Conservation (phyloP, 2,888 invertebrate species). For the Phaedon cochleariae region DNA sequence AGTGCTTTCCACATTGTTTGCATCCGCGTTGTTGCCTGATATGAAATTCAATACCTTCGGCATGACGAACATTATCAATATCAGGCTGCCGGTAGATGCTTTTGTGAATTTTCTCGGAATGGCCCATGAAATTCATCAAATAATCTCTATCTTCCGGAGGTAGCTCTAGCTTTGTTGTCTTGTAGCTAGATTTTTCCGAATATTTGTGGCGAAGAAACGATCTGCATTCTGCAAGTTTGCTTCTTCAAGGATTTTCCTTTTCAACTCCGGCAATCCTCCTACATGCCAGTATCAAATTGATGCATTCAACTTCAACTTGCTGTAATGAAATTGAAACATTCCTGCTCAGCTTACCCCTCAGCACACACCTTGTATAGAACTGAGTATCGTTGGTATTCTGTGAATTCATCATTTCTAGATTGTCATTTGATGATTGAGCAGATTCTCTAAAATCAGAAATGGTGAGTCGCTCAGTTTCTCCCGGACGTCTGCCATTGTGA, state of each 20-base stretch:
- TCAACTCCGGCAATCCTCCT: constrained; percentile 1
- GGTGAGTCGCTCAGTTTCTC: constrained; percentile 5
- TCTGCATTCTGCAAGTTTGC: neutral
- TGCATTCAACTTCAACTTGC: constrained; percentile 1
- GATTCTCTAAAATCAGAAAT: constrained; percentile 14
- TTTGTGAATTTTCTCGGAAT: constrained; percentile 2
- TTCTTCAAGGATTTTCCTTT: neutral
- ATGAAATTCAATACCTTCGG: constrained; percentile 12
- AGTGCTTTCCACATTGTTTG: neutral
- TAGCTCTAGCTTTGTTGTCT: neutral
- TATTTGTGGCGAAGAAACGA: constrained; percentile 11
- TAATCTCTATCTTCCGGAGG: constrained; percentile 4
- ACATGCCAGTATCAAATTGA: neutral
- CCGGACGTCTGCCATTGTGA: constrained; percentile 18
- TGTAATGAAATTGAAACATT: constrained; percentile 17
- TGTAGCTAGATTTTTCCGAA: constrained; percentile 15
- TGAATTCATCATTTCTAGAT: neutral
- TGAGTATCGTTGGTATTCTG: neutral
- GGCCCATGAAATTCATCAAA: constrained; percentile 12
- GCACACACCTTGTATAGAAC: constrained; percentile 12
- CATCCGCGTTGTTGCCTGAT: neutral
- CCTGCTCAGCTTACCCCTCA: constrained; percentile 6
- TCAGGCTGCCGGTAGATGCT: neutral
- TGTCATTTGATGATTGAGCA: neutral
- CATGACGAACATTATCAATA: constrained; percentile 10